phyloP scores from a whole-genome alignment of 2,113 vertebrate species.

The Pollimyrus isidori region DNA sequence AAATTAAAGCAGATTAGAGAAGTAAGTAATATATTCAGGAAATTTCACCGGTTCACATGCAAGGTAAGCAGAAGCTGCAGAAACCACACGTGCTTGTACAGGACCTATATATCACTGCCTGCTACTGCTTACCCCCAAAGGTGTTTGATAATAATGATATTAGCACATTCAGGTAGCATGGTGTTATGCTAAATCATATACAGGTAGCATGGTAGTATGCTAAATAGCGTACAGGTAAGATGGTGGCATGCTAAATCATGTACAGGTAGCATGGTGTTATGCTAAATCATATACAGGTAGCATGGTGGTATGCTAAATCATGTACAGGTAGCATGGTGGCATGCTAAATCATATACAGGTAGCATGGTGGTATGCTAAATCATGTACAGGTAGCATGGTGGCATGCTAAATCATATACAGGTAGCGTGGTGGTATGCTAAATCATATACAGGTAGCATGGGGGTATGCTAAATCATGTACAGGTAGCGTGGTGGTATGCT shows the following conservation, averaged over 20 bases:
- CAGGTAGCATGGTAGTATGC: background rate
- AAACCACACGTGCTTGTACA: background rate
- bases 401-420: background rate
- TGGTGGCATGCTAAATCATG: background rate
- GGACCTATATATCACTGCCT: background rate
- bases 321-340: background rate
- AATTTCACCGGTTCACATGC: background rate
- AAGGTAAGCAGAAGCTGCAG: background rate
- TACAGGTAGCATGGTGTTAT: background rate
- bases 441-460: too few relatives aligned
- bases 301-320: background rate
- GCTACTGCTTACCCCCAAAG: background rate
- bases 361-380: background rate
- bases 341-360: background rate
- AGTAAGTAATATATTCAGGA: background rate
- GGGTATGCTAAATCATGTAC: background rate
- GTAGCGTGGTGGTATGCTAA: background rate
- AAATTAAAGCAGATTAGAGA: background rate
- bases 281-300: background rate
- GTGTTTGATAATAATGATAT: background rate
- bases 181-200: background rate
- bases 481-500: background rate
- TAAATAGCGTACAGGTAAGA: background rate
- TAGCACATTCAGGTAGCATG: background rate
- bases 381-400: background rate